Conservation (phyloP, 2,888 invertebrate genomes). For the Drymonia ruficornis region DNA sequence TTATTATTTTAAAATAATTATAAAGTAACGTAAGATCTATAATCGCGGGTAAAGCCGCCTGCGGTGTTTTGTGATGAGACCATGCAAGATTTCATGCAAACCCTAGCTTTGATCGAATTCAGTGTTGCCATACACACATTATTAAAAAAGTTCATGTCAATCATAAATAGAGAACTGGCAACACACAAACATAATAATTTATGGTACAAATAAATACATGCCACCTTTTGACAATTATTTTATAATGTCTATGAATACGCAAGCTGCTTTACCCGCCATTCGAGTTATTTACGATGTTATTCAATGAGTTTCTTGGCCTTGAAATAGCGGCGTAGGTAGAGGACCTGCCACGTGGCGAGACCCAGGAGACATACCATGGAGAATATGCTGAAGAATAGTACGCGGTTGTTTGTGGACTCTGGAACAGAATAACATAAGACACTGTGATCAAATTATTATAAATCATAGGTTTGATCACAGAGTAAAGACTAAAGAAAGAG, state of each 20-base stretch:
- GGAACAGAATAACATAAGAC: constrained; percentile 70
- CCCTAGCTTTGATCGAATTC: constrained; percentile 42
- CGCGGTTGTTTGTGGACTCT: constrained; percentile 99
- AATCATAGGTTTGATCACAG: not conserved
- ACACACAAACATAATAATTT: constrained; percentile 9
- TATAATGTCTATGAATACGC: constrained; percentile 18
- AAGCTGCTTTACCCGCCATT: constrained; percentile 55
- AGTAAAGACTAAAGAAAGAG: too few species aligned
- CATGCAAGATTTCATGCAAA: constrained; percentile 20
- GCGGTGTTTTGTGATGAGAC: constrained; percentile 41
- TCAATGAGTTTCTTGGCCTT: constrained; percentile 99
- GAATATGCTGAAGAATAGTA: constrained; percentile 98
- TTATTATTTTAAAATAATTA: constrained; percentile 56
- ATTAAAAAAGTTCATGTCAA: not conserved
- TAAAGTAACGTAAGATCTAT: constrained; percentile 62
- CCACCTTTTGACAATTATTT: not conserved
- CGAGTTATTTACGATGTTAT: constrained; percentile 73
- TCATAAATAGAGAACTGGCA: constrained; percentile 12
- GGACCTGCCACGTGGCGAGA: constrained; percentile 98
- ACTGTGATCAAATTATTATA: constrained; percentile 50
- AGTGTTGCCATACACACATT: constrained; percentile 28
- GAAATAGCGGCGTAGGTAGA: constrained; percentile 98
- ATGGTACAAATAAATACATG: not conserved
- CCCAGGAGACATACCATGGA: constrained; percentile 98
- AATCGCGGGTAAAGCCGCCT: constrained; percentile 51